Base-by-base conservation (phyloP, 1,140 invertebrate genomes). In the Asbolus verrucosus region DNA sequence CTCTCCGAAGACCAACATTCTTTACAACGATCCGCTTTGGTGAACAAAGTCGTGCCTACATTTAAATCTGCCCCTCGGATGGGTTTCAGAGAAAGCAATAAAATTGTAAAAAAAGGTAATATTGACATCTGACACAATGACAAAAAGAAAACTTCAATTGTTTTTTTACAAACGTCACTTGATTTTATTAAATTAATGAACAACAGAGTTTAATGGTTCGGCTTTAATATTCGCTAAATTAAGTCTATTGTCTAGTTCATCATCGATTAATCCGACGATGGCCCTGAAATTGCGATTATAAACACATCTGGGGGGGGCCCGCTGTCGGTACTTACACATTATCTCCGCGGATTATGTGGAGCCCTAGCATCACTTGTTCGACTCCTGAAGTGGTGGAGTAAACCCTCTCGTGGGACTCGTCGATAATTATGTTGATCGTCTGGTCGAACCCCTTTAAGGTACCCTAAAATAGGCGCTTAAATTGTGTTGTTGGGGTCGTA, bases 331-430 rank as follows among this genome's bases (percentile, higher is more conserved):
- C 89, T 88, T 86, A 94, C 87, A 99, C 93, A 86, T 99, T 99
- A 82, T 99, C 97, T 62, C 97, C 97, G 78, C 97, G 86, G 67
- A 99, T 97, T 36, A 99, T 97, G 80, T 99, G 97, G 13, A 99
- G 85, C 18, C 97, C 97, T 15, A 99, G 87, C 67, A 96, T 92
- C 61, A 99, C 96, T 86, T 99, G 96, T 79, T 98, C 96, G 33
- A 99, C 93, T 39, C 97, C 97, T 76, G 92, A 88, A 6, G 89
- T 91, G 9, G 91, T 90, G 65, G 94, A 97, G 81, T 96, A 99
- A 9, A 99, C 96, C 79, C 98, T 85, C 83, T 99, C 98, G 82
- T 98, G 96, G 65, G 95, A 97, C 83, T 99, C 97, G 81, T 98
- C 96, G 24, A 99, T 84, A 77, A 99, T 98, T 69, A 99, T 87